Evolutionary conservation across 2,888 invertebrate genomes (phyloP).

Genomic region (Dorcus hopei): DNA sequence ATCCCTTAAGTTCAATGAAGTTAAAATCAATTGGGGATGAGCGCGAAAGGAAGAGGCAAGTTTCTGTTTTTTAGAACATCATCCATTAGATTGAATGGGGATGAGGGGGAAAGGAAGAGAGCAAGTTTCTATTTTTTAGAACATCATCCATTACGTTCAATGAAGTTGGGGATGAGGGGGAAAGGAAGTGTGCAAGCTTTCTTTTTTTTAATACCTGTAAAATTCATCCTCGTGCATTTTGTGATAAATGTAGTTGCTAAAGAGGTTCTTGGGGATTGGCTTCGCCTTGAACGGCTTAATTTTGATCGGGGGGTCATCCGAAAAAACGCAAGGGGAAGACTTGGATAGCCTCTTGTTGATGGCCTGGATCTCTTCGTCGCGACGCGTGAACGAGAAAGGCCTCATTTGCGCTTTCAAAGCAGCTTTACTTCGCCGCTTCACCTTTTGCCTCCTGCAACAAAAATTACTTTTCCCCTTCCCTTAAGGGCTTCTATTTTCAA

Average conservation of each 20-base stretch:
- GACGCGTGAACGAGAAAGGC: conserved; percentile 62
- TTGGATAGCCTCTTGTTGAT: conserved; percentile 43
- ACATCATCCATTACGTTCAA: no score
- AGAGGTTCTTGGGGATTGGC: conserved; percentile 67
- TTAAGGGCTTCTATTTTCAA: no score
- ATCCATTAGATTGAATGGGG: no score
- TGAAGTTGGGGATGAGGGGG: no score
- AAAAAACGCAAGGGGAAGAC: conserved; percentile 45
- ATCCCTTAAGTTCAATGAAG: neutral
- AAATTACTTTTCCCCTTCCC: no score
- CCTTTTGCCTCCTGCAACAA: conserved; percentile 54
- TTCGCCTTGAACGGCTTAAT: conserved; percentile 61
- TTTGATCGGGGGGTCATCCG: conserved; percentile 48
- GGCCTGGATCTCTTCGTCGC: conserved; percentile 49
- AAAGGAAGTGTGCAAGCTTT: no score
- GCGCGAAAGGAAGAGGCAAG: neutral
- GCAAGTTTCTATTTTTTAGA: no score
- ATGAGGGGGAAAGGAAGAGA: no score
- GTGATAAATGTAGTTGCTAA: conserved; percentile 67
- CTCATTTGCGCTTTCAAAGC: conserved; percentile 62
- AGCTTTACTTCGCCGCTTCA: conserved; percentile 60
- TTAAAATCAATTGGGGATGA: neutral
- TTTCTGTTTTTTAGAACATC: no score
- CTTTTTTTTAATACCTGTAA: conserved; percentile 54
- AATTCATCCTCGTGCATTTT: conserved; percentile 71